Evolutionary conservation across 2,797 vertebrate genomes (phyloP).

Genomic region (Crenuchus spilurus): DNA sequence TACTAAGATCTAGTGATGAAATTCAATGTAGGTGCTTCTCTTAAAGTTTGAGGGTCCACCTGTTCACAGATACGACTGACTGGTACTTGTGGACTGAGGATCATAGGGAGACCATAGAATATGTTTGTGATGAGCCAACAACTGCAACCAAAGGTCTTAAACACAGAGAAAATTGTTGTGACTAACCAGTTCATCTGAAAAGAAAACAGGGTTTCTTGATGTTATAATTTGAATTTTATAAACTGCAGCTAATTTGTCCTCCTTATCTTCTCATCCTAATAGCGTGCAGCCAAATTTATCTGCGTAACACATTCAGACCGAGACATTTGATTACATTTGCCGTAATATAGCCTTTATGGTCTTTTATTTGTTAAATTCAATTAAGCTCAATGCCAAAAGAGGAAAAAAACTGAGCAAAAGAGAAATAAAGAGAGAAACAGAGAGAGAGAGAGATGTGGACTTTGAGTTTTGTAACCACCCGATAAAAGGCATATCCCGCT

Average conservation of each 20-base stretch:
- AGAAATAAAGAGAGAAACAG: neutral
- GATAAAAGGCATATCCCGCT: neutral
- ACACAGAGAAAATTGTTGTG: neutral
- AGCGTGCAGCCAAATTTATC: conserved; percentile 27
- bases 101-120: no score
- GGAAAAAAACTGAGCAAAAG: neutral
- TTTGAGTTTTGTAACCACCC: neutral
- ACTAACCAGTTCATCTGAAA: neutral
- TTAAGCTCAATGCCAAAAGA: neutral
- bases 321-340: conserved; percentile 20
- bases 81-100: no score
- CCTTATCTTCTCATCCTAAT: conserved; percentile 15
- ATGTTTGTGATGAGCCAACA: no score
- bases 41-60: no score
- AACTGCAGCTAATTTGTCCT: neutral
- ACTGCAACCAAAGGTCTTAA: neutral
- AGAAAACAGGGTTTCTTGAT: neutral
- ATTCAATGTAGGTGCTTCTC: no score
- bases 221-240: neutral
- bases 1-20: no score
- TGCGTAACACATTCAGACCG: neutral
- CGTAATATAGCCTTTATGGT: conserved; percentile 16
- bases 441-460: neutral
- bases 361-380: conserved; percentile 29
- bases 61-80: no score